A percentile compares a stretch with the other conserved stretches of the same genome.
These are phyloP conservation scores for Pyralis farinalis DNA, from an alignment of 2,888 invertebrate species.

Conservation along the genomic window DNA sequence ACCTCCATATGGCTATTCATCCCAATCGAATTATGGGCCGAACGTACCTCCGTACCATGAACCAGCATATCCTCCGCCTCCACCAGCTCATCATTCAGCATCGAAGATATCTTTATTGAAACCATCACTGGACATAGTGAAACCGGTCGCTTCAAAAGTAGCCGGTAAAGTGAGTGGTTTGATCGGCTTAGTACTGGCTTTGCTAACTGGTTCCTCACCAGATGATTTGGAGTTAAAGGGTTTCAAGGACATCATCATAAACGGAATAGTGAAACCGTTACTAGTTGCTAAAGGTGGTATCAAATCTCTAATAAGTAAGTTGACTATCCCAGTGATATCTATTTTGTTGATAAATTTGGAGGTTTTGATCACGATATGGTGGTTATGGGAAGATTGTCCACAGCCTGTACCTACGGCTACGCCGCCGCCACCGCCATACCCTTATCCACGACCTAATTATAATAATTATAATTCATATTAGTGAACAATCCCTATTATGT, in stretches of 20 bases:
- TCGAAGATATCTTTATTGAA: constrained; percentile 36
- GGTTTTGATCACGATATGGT: constrained; percentile 66
- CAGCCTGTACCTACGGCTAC: constrained; percentile 19
- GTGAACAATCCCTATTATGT: constrained; percentile 3
- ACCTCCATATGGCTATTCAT: constrained; percentile 11
- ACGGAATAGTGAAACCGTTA: constrained; percentile 61
- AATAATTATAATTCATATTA: constrained; percentile 36
- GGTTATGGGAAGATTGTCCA: constrained; percentile 74
- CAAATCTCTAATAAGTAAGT: constrained; percentile 60
- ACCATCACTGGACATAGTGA: constrained; percentile 40
- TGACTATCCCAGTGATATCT: constrained; percentile 62
- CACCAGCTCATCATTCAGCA: constrained; percentile 20
- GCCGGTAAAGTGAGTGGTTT: constrained; percentile 54
- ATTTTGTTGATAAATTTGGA: constrained; percentile 65
- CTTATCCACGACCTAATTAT: constrained; percentile 36
- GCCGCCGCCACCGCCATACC: constrained; percentile 17
- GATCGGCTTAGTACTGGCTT: constrained; percentile 47
- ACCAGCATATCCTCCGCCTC: constrained; percentile 11
- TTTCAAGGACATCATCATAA: constrained; percentile 54
- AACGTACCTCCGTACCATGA: constrained; percentile 1
- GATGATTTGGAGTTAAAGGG: constrained; percentile 48
- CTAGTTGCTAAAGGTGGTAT: constrained; percentile 56
- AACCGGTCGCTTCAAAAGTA: constrained; percentile 48
- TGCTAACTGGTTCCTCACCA: constrained; percentile 46
- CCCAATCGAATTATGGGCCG: constrained; percentile 20